These are phyloP conservation scores for Indicator maculatus DNA, from an alignment of 2,113 vertebrate species.

Conservation along the genomic window DNA sequence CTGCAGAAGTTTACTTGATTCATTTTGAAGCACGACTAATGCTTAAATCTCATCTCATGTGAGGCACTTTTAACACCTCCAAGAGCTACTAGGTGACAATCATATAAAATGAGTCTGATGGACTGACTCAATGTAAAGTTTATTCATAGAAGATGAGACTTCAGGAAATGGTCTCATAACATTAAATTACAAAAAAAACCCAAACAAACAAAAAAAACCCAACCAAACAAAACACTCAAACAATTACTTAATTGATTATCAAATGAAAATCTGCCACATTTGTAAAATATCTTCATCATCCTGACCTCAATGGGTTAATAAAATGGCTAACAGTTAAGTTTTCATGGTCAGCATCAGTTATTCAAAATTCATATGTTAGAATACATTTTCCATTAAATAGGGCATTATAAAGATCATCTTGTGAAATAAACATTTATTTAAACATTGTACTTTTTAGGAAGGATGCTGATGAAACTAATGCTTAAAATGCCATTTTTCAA, in stretches of 20 bases:
- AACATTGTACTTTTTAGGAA: constrained; percentile 2
- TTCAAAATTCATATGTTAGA: background rate
- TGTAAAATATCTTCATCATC: background rate
- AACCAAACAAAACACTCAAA: too few species aligned
- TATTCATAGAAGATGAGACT: background rate
- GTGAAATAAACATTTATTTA: background rate
- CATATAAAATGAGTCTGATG: background rate
- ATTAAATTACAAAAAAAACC: background rate
- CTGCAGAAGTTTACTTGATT: background rate
- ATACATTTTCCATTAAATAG: background rate
- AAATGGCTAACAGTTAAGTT: background rate
- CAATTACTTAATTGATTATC: background rate
- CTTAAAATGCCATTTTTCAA: constrained; percentile 11
- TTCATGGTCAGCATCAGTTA: background rate
- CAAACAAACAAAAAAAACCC: too few species aligned
- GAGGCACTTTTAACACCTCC: background rate
- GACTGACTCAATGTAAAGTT: background rate
- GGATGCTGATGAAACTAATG: background rate
- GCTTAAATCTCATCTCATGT: background rate
- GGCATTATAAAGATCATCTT: background rate
- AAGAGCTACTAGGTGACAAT: background rate
- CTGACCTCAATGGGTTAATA: background rate
- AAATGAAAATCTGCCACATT: constrained; percentile 25
- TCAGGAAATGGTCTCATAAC: background rate
- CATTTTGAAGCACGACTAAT: background rate